phyloP scores from a whole-genome alignment of 2,113 vertebrate genomes.

The Polyodon spathula region DNA sequence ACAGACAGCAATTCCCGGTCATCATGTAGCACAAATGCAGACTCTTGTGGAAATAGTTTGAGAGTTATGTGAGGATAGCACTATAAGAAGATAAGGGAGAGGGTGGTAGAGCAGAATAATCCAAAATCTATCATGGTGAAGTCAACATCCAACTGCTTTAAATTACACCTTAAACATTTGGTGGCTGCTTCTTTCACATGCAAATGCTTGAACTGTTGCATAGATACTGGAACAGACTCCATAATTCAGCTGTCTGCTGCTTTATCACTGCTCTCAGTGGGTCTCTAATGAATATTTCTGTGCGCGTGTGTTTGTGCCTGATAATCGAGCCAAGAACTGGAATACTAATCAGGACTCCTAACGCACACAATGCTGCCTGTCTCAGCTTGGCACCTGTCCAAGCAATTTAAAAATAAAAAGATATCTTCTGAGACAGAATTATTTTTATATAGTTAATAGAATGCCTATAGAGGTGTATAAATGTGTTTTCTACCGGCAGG shows the following conservation, averaged over 20 bases:
- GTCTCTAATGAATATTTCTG: conserved; percentile 56
- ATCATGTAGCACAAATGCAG: too few relatives aligned
- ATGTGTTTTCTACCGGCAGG: conserved; percentile 1
- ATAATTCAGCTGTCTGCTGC: conserved; percentile 52
- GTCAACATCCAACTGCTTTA: conserved; percentile 27
- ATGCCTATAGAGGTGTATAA: not conserved
- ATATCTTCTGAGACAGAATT: conserved; percentile 25
- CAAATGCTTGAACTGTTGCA: conserved; percentile 41
- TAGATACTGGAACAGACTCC: conserved; percentile 44
- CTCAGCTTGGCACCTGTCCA: conserved; percentile 46
- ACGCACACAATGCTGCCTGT: conserved; percentile 37
- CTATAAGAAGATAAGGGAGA: conserved; percentile 3
- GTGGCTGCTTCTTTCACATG: conserved; percentile 52
- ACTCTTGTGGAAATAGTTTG: not conserved
- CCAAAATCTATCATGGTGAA: conserved; percentile 19
- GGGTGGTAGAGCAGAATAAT: not conserved
- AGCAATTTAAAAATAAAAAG: conserved; percentile 20
- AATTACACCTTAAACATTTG: conserved; percentile 47
- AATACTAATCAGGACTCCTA: conserved; percentile 55
- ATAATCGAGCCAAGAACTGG: conserved; percentile 56
- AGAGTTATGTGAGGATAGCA: not conserved
- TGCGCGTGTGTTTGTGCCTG: conserved; percentile 52
- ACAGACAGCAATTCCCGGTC: too few relatives aligned
- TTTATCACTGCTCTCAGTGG: conserved; percentile 58
- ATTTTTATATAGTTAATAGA: too few relatives aligned